Percentiles rank a stretch among this genome's conserved stretches.
Conservation (phyloP, 92 coral and sea anemone genomes). For the Pocillopora grandis region DNA sequence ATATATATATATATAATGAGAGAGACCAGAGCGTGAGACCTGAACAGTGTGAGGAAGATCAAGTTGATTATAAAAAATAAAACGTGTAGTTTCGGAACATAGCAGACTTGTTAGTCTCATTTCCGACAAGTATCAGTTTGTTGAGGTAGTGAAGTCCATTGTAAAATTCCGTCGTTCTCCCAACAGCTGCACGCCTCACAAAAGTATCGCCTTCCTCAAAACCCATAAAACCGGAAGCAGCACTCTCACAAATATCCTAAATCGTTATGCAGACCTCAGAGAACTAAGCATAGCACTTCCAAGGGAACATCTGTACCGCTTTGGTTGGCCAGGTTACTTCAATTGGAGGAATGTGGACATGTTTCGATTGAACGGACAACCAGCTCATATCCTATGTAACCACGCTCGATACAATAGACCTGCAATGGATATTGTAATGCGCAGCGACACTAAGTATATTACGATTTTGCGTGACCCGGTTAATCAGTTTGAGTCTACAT, state of each 20-base stretch:
- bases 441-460: slow-evolving; percentile 72
- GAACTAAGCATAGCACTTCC: slow-evolving; percentile 88
- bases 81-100: too few relatives aligned
- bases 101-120: too few relatives aligned
- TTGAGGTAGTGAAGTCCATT: neutral
- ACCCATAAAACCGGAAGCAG: slow-evolving; percentile 98
- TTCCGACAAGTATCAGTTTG: too few relatives aligned
- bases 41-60: too few relatives aligned
- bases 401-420: slow-evolving; percentile 88
- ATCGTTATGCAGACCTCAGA: slow-evolving; percentile 92
- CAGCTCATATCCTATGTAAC: slow-evolving; percentile 87
- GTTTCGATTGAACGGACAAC: slow-evolving; percentile 78
- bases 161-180: neutral
- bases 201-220: slow-evolving; percentile 83
- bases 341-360: slow-evolving; percentile 89
- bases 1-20: too few relatives aligned
- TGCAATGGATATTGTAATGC: slow-evolving; percentile 84
- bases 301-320: slow-evolving; percentile 59
- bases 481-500: slow-evolving; percentile 89
- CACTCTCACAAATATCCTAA: slow-evolving; percentile 90
- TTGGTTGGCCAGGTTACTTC: slow-evolving; percentile 91
- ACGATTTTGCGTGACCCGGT: slow-evolving; percentile 91
- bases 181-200: slow-evolving; percentile 79
- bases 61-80: too few relatives aligned
- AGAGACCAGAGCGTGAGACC: too few relatives aligned